Base-by-base conservation (phyloP, 2,888 invertebrate genomes). In the Melipona beecheii region DNA sequence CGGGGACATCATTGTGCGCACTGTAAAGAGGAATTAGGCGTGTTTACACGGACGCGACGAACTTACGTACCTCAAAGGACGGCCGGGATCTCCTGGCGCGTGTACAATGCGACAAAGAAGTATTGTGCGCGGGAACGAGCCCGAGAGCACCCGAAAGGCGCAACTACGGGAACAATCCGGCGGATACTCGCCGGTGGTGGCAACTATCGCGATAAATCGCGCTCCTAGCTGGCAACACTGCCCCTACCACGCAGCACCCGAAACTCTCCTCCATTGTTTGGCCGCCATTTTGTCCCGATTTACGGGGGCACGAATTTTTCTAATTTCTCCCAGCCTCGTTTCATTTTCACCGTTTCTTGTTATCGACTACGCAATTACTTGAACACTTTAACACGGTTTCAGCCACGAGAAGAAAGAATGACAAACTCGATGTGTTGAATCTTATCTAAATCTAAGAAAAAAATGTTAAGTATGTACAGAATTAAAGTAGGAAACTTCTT, bases 141-240 rank as follows among this genome's bases (percentile, higher is more conserved):
- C 21, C 24, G 74, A 75, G 54, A 56, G 36, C 43, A 43, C 9
- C 43, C 9, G 43, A 43, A 43, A 43, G 43, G 43, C 43, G 9
- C 43, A 43, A 43, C 43, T 43, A 43, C 43, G 9, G 43, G 9
- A 43, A 11, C 43, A 43, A 9, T 5, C 17, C 15, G 31, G 71
- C 56, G 56, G 64, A 65, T 64, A 56, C 54, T 17, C 17, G 4
- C 15, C 21, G 50, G 11, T 3, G 2, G 27, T 43, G 2, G 19
- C 27, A 56, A 71, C 43, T 71, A 56, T 71, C n/a, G 70, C 62
- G 24, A 70, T 69, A 70, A 75, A 69, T 75, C 36, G 68, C 27
- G 60, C 36, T 13, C 15, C 49, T 19, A 4, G 15, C 49, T 36
- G 36, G 9, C 43, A 11, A 43, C 9, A 43, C 9, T 1, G 43